Base-by-base conservation (phyloP, 2,797 vertebrate genomes). In the Mallotus villosus region DNA sequence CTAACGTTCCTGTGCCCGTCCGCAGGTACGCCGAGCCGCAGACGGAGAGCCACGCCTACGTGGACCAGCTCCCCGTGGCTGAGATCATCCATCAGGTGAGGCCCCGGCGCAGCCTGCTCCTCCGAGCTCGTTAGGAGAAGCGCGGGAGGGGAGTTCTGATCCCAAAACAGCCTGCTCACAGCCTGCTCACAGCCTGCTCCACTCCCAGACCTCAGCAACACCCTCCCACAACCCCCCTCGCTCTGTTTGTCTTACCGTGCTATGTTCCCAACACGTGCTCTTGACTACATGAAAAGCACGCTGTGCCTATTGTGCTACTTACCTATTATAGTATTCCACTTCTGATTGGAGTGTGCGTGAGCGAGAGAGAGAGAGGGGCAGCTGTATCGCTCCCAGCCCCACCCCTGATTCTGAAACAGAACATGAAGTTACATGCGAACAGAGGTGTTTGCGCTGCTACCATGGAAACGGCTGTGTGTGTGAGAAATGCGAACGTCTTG, bases 61-160 rank as follows among this genome's bases (percentile, higher is more conserved):
- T 91, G 25, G 95, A 98, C 82, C 97, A 99, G 79, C 94, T 99
- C 86, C 95, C 97, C 34, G 96, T 99, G 73, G 93, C 96, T 77
- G 94, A 97, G 88, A 98, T 98, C 87, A 98, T 99, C 89, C 97
- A 97, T 85, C 96, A 98, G 96, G 97, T 98, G 91, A 74, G 77
- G 71, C 24, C 46, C 24, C 8, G 0, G 12, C 62, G 16, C 68
- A 24, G 29, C 19, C 67, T 21, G 7, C 22, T 22, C 2, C 16
- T 17, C 27, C 1, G 27, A 63, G 61, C 24, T 27, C 16, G 16
- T 61, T 46, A 5, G 12, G 37, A 2, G 41, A 46, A 46, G 41
- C 41, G 12, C 8, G 2, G 12, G 1, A 46, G 41, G 41, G 41
- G 41, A 14, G 41, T 3, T 46, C 8, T 46, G 8, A 2, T 46